Conservation (phyloP, 2,888 invertebrate species). For the Apomyelois bistriatella region DNA sequence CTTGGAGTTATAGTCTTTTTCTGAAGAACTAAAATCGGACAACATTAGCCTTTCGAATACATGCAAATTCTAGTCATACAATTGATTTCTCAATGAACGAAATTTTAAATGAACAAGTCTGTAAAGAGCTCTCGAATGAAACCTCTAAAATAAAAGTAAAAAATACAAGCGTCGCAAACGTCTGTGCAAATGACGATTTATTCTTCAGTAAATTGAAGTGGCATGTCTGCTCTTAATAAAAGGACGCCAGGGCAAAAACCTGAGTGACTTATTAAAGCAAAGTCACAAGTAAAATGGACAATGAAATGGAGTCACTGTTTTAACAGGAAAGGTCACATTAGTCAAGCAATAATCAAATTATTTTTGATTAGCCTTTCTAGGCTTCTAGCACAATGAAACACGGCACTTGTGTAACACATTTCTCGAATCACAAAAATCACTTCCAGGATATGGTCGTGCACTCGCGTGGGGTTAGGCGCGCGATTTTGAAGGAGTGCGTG, state of each 20-base stretch:
- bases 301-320: conserved; percentile 15
- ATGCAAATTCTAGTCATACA: conserved; percentile 38
- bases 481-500: conserved; percentile 7
- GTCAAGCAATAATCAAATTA: too few species aligned
- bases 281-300: conserved; percentile 13
- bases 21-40: conserved; percentile 37
- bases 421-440: neutral
- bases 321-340: conserved; percentile 1
- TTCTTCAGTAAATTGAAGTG: conserved; percentile 47
- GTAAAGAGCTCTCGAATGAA: conserved; percentile 25
- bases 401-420: conserved; percentile 6
- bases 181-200: conserved; percentile 41
- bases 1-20: conserved; percentile 40
- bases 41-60: conserved; percentile 50
- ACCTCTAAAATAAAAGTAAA: conserved; percentile 35
- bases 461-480: conserved; percentile 7
- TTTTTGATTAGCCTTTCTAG: too few species aligned
- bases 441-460: neutral
- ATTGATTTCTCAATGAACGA: conserved; percentile 26
- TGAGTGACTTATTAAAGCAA: conserved; percentile 31
- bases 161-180: conserved; percentile 33
- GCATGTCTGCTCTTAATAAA: conserved; percentile 52
- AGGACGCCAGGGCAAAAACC: conserved; percentile 36
- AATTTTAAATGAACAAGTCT: conserved; percentile 8
- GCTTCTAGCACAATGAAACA: conserved; percentile 1